A percentile compares a stretch with the other conserved stretches of the same genome.
These are phyloP conservation scores for Furnarius figulus DNA, from an alignment of 2,113 vertebrate genomes.

Conservation along the genomic window DNA sequence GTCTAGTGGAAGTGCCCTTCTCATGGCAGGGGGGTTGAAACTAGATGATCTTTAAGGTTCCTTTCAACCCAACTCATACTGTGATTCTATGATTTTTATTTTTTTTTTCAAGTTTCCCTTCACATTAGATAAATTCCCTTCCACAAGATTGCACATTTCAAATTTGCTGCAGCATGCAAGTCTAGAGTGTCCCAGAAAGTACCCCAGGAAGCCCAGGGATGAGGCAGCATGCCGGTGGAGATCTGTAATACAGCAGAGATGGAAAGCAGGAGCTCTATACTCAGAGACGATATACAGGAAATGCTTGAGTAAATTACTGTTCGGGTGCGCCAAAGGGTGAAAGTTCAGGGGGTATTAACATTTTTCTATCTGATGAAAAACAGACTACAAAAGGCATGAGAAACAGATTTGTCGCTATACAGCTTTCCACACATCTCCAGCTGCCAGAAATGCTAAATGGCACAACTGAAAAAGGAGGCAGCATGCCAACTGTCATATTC, in stretches of 20 bases:
- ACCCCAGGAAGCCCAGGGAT: neutral
- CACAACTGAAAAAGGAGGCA: neutral
- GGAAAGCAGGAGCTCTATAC: neutral
- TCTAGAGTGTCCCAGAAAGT: neutral
- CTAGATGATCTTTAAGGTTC: neutral
- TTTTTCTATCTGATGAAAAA: slow-evolving; percentile 11
- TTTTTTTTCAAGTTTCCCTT: neutral
- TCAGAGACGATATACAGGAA: neutral
- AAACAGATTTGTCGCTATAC: neutral
- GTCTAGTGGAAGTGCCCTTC: neutral
- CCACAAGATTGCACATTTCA: rapidly evolving
- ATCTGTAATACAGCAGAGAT: neutral
- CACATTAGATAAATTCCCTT: neutral
- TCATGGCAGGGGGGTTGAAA: neutral
- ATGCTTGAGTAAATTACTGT: neutral
- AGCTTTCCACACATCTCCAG: neutral
- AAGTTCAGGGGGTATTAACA: slow-evolving; percentile 6
- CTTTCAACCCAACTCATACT: neutral
- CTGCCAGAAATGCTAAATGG: neutral
- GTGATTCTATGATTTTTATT: neutral
- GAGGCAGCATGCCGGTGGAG: rapidly evolving
- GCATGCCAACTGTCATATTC: neutral
- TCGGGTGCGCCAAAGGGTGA: neutral
- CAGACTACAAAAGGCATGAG: slow-evolving; percentile 29
- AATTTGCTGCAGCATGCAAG: neutral